Base-by-base conservation (phyloP, 2,113 vertebrate genomes). In the Perccottus glenii region DNA sequence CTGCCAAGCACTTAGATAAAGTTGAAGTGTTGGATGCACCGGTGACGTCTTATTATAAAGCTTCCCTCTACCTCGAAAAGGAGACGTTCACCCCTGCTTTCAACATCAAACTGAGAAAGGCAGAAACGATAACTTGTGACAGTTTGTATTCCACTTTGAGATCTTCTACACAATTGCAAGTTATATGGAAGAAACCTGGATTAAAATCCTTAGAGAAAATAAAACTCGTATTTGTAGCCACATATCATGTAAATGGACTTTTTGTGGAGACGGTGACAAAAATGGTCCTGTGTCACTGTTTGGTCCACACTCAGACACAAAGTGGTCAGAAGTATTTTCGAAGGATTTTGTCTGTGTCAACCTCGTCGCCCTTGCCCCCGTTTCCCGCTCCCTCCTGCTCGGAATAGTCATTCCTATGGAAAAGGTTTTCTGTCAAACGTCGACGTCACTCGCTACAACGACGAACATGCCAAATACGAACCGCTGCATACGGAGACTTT, bases 401-500 rank as follows among this genome's bases (percentile, higher is more conserved):
- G 77, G 70, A 78, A 78, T 51, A 75, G 85, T 78, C 83, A 71
- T 85, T 89, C 85, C 81, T 88, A 66, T 83, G 63, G 70, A 80
- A 65, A 60, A 32, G 59, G 80, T 77, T 67, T 71, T 58, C 75
- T 56, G 59, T 43, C 56, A 60, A 67, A 42, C 40, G 55, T 77
- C 77, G 58, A 53, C 81, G 75, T 56, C 32, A 49, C 53, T 69
- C 60, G 75, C 63, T 16, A 47, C n/a, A 27, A 19, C 47, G 40
- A 27, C 15, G 19, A 27, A 47, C 79, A 90, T 86, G 90, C 90
- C 89, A 91, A 92, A 92, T 82, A 83, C 71, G 81, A 70, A 75
- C 19, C 80, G 42, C 56, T 82, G 83, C 80, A 73, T 77, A 44
- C 55, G 57, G 47, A 43, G 70, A 38, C 12, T 73, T 35, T 71